phyloP scores from a whole-genome alignment of 2,888 invertebrate species.

The Drosophila austrosaltans region DNA sequence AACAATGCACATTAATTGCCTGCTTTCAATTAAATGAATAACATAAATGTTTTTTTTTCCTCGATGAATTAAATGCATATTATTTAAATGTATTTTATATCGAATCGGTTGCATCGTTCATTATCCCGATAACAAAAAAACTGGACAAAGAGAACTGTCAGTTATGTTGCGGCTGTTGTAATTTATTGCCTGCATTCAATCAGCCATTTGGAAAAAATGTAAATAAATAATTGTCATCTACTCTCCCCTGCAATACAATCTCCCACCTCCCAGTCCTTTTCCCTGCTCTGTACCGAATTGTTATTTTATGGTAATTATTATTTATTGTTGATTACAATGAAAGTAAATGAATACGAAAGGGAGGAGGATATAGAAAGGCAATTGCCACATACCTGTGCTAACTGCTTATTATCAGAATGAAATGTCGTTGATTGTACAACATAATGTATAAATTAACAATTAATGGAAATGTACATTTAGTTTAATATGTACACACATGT shows the following conservation, averaged over 20 bases:
- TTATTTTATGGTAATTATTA: conserved; percentile 6
- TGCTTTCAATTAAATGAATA: conserved; percentile 1
- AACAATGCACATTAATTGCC: not conserved
- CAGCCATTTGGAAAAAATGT: not conserved
- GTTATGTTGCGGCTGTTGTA: conserved; percentile 19
- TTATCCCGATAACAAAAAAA: not conserved
- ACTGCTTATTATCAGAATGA: conserved; percentile 1
- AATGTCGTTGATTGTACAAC: not conserved
- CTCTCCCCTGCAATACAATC: not conserved
- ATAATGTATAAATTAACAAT: conserved; percentile 11
- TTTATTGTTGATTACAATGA: not conserved
- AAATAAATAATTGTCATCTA: not conserved
- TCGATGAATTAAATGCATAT: not conserved
- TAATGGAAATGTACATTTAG: conserved; percentile 17
- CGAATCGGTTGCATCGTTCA: not conserved
- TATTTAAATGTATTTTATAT: not conserved
- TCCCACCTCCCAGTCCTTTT: no score
- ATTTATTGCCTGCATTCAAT: conserved; percentile 16
- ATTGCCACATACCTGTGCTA: not conserved
- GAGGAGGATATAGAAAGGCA: not conserved
- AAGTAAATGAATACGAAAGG: not conserved
- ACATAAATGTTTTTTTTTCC: not conserved
- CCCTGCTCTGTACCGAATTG: not conserved
- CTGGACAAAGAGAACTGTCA: conserved; percentile 2
- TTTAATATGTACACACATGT: not conserved